A percentile compares a stretch with the other conserved stretches of the same genome.
Evolutionary conservation across 2,888 invertebrate species (phyloP).

Genomic region (Julus scandinavius): DNA sequence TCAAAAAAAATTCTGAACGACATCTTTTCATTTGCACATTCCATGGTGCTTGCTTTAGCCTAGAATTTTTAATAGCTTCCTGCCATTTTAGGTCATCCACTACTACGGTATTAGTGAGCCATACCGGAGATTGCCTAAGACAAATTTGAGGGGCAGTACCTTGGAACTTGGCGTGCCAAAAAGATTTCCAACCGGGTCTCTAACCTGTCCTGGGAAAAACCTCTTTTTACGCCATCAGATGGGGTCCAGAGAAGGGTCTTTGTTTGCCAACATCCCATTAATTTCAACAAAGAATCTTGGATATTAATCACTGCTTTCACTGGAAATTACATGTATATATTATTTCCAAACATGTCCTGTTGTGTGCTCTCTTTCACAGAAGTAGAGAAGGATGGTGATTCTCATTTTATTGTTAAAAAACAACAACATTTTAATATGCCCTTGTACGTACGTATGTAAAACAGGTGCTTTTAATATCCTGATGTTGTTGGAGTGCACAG

Average conservation of each 20-base stretch:
- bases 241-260: not conserved
- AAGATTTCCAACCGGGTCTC: not conserved
- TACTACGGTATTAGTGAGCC: not conserved
- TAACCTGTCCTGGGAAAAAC: not conserved
- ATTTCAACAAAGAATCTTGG: not conserved
- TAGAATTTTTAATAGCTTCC: conserved; percentile 12
- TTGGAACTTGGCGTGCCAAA: not conserved
- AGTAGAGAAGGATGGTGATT: no score
- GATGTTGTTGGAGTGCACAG: no score
- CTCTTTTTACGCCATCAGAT: not conserved
- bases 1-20: not conserved
- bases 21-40: not conserved
- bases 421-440: no score
- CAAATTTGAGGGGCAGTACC: not conserved
- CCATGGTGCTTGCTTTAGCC: not conserved
- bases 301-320: no score
- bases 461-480: no score
- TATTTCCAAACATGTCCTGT: no score
- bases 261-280: not conserved
- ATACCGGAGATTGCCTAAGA: conserved; percentile 17
- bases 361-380: no score
- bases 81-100: conserved; percentile 20
- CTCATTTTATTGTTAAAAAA: no score
- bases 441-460: no score
- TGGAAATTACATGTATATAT: no score